Conservation (phyloP, 2,113 vertebrate species). For the Leucopsar rothschildi region DNA sequence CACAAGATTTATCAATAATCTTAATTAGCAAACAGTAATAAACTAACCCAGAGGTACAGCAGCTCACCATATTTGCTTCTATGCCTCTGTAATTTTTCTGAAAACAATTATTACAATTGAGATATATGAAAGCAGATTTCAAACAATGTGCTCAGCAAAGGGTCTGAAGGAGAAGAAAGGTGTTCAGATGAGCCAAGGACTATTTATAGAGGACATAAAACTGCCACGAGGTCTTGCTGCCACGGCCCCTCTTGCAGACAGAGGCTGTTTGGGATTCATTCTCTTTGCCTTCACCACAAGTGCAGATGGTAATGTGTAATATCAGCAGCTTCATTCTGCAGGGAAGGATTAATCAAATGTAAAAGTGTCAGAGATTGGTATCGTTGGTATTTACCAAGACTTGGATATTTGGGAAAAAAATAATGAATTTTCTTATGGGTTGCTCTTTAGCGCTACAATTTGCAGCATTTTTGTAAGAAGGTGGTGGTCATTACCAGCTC, state of each 20-base stretch:
- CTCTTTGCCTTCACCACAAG: background rate
- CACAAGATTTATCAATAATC: background rate
- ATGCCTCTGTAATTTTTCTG: background rate
- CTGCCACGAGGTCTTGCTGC: background rate
- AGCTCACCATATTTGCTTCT: background rate
- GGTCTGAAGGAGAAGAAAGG: background rate
- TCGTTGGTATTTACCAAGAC: background rate
- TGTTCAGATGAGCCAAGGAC: background rate
- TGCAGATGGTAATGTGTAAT: background rate
- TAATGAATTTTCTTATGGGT: background rate
- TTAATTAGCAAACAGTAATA: conserved; percentile 2
- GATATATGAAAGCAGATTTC: background rate
- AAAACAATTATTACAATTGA: background rate
- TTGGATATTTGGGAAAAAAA: background rate
- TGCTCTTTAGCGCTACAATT: background rate
- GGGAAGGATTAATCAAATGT: background rate
- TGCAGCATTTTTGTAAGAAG: background rate
- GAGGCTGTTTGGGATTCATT: background rate
- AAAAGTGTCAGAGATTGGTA: background rate
- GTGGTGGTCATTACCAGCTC: background rate
- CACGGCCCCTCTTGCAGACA: background rate
- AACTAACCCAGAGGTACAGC: background rate
- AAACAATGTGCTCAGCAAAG: background rate
- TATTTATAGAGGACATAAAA: background rate
- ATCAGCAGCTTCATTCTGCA: background rate